These are phyloP conservation scores for Tinea semifulvella DNA, from an alignment of 2,888 invertebrate genomes.

Conservation along the genomic window DNA sequence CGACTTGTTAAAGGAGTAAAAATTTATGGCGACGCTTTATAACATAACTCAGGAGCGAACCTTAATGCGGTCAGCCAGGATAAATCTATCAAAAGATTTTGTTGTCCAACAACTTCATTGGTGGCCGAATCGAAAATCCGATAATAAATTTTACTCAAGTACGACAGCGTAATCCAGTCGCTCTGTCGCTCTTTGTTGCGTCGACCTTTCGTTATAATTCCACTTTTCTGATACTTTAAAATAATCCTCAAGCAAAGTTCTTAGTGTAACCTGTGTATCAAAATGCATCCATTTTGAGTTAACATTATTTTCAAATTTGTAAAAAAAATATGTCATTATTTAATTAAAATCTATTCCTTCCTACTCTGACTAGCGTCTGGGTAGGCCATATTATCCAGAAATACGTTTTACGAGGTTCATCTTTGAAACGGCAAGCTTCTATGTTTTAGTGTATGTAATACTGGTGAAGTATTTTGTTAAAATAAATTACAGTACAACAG, in stretches of 20 bases:
- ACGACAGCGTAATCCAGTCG: constrained; percentile 65
- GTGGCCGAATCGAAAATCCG: constrained; percentile 67
- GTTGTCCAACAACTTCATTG: constrained; percentile 67
- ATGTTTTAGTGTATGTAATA: too few species aligned
- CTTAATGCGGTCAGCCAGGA: constrained; percentile 63
- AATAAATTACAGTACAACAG: too few species aligned
- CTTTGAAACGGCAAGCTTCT: too few species aligned
- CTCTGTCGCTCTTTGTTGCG: constrained; percentile 59
- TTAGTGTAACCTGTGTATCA: too few species aligned
- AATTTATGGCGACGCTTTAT: constrained; percentile 57
- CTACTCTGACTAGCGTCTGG: too few species aligned
- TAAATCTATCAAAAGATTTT: constrained; percentile 68
- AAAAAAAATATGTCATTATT: too few species aligned
- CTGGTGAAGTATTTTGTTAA: too few species aligned
- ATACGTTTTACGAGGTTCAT: too few species aligned
- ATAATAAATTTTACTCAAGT: constrained; percentile 66
- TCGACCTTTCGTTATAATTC: constrained; percentile 58
- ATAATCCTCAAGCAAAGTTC: constrained; percentile 32
- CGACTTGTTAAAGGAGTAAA: constrained; percentile 29
- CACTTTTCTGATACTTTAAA: constrained; percentile 57
- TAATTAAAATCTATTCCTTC: too few species aligned
- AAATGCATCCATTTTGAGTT: constrained; percentile 15
- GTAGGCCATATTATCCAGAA: too few species aligned
- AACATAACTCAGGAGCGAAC: constrained; percentile 53
- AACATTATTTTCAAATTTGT: too few species aligned